Evolutionary conservation across 2,113 vertebrate genomes (phyloP), one percentile per base, ranked within the genome.

Genomic region (Myxocyprinus asiaticus): DNA sequence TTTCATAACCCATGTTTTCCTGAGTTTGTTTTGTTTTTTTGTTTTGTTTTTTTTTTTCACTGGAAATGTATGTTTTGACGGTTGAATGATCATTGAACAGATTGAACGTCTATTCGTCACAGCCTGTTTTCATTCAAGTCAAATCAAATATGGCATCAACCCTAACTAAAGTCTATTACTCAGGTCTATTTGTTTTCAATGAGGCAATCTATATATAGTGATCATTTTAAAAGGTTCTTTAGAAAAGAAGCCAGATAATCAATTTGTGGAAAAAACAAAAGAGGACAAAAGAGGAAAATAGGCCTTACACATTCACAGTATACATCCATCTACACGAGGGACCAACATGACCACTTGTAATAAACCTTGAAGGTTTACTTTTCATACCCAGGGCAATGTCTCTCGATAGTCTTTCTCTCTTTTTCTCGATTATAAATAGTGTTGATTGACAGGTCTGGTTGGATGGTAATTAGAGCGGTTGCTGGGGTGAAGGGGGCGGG

Each of bases 401-500:
- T 67, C 56, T 33, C 56, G 59, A 58, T 53, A 59, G 4, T 63
- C 48, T 42, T 44, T 61, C 61, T 17, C 22, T 12, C 47, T 43
- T 50, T 47, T 45, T 78, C 55, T 55, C 72, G 22, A 80, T 72
- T 85, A 82, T 82, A 85, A 85, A 85, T 80, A 85, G 73, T 71
- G 61, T 17, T 82, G 83, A 85, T 85, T 80, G 81, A 76, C 83
- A 82, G 83, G 56, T 68, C 81, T 82, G 77, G 62, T 50, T 58
- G 73, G 77, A 79, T 82, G 81, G 78, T 85, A 85, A 85, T 85
- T 85, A 82, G 81, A 65, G n/a, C 63, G 56, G 83, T 85, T 82
- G 68, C 80, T 53, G 44, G 74, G 83, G 83, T 82, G 80, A 82
- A 80, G 67, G 81, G 82, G 83, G 80, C 73, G 77, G 77, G 81